These are phyloP conservation scores for Tethya wilhelma DNA, from an alignment of 37 sponge, comb jelly and placozoan species.

Conservation along the genomic window DNA sequence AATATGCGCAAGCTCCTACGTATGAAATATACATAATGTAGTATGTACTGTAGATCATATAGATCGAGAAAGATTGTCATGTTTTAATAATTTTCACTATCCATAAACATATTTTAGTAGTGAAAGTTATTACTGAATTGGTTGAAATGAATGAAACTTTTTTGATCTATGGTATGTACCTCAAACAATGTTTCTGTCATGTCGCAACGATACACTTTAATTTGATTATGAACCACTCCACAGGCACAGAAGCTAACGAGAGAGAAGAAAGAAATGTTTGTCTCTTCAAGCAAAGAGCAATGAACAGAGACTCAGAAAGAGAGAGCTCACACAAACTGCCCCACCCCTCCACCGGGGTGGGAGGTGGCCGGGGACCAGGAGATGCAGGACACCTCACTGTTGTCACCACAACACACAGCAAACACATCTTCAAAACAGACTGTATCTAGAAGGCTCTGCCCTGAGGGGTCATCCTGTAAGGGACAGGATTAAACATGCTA, in stretches of 20 bases:
- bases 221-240: too few relatives aligned
- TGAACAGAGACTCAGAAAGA: background rate
- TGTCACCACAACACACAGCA: background rate
- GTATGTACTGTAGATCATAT: background rate
- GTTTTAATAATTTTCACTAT: too few relatives aligned
- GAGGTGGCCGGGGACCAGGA: constrained; percentile 30
- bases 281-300: background rate
- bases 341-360: background rate
- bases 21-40: background rate
- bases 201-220: too few relatives aligned
- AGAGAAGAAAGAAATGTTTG: background rate
- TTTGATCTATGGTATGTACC: too few relatives aligned
- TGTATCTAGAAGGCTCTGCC: constrained; percentile 10
- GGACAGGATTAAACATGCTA: background rate
- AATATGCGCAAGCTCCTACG: too few relatives aligned
- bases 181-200: too few relatives aligned
- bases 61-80: background rate
- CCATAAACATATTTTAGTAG: too few relatives aligned
- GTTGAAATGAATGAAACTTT: too few relatives aligned
- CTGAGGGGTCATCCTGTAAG: background rate
- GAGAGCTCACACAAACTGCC: background rate
- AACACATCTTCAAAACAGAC: background rate
- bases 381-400: background rate
- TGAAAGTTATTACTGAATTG: too few relatives aligned
- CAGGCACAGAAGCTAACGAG: constrained; percentile 4